A percentile compares a stretch with the other conserved stretches of the same genome.
phyloP scores from a whole-genome alignment of 2,888 invertebrate genomes.

The Coelopa pilipes region DNA sequence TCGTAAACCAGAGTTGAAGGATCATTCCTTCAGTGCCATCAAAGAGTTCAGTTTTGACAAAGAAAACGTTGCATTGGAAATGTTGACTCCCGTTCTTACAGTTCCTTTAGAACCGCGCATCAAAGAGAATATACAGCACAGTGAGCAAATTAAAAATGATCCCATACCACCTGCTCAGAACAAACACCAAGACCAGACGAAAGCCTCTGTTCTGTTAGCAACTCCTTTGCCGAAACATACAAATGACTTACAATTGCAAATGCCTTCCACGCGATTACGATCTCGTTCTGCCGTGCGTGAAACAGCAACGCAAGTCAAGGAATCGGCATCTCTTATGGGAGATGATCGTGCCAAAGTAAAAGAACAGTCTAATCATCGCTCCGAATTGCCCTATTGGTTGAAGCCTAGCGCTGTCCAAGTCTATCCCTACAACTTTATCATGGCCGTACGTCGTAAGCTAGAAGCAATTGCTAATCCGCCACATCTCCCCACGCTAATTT shows the following conservation, averaged over 20 bases:
- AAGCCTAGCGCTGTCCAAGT: conserved; percentile 65
- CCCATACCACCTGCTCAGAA: too few species aligned
- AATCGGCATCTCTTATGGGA: background rate
- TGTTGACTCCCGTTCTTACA: conserved; percentile 40
- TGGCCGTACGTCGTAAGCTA: conserved; percentile 71
- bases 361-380: conserved; percentile 31
- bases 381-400: conserved; percentile 63
- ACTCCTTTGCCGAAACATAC: background rate
- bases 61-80: conserved; percentile 50
- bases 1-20: conserved; percentile 50
- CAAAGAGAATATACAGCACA: conserved; percentile 33
- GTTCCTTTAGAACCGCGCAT: conserved; percentile 35
- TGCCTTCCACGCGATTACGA: conserved; percentile 1
- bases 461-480: conserved; percentile 54
- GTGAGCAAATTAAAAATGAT: background rate
- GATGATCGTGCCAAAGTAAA: background rate
- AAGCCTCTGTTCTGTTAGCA: background rate
- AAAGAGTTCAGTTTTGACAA: conserved; percentile 50
- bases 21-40: conserved; percentile 50
- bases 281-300: conserved; percentile 11
- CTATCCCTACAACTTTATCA: conserved; percentile 73
- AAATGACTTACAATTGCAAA: background rate
- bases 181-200: background rate
- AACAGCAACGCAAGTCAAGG: conserved; percentile 2
- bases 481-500: conserved; percentile 12